Base-by-base conservation (phyloP, 2,888 invertebrate species). In the Slavum lentiscoides region DNA sequence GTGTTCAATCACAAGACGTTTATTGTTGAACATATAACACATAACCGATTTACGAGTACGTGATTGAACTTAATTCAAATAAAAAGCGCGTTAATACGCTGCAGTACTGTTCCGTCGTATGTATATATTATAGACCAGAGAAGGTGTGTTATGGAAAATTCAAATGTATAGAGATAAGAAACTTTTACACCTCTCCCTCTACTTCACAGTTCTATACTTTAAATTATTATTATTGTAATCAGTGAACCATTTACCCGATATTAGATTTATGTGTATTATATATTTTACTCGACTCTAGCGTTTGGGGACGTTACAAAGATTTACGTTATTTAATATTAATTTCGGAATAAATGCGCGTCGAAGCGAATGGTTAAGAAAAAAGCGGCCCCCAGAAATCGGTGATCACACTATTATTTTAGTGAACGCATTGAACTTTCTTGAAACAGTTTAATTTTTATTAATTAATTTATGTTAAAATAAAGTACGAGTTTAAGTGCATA, bases 201-300 rank as follows among this genome's bases (percentile, higher is more conserved):
- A 62, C 23, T 19, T 6, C 30, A 58, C 17, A 39, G 39, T 75
- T 67, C 11, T 43, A 39, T 23, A 75, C 55, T 58, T 74, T 58
- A 67, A 67, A 67, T 75, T 59, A 67, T 74, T 67, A 67, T 74
- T 67, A n/a, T 75, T 67, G 21, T 66, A 75, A 75, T 75, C 75
- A 67, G 58, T 75, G 75, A 59, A 75, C 67, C 67, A 67, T 59
- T 75, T 43, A 67, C 7, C 39, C 58, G 58, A 67, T 75, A 75
- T 39, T 67, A 58, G 58, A 75, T 75, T 75, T 75, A 75, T 67
- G 58, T 43, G 39, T 59, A 43, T 30, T 30, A 4, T 30, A 30
- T 67, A 74, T 74, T 75, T 75, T 58, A 58, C 23, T 17, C 19
- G 43, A 67, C 58, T 75, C 23, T 58, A 23, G 23, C 11, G 55